A percentile compares a stretch with the other conserved stretches of the same genome.
Conservation (phyloP, 1,140 invertebrate genomes). For the Meteorus sp. region DNA sequence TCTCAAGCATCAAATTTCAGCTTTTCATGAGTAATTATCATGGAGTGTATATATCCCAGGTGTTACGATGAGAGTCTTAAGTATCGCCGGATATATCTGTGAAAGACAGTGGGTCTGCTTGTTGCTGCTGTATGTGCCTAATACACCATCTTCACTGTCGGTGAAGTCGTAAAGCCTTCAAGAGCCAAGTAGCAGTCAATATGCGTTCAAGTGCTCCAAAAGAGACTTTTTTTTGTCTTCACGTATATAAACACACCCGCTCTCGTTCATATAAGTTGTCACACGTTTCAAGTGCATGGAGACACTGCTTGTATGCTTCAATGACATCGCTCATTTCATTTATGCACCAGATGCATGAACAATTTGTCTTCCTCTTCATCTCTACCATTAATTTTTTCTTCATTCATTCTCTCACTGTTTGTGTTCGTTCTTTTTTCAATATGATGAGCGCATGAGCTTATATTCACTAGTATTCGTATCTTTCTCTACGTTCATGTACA, state of each 20-base stretch:
- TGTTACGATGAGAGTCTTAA: too few relatives aligned
- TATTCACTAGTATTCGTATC: too few relatives aligned
- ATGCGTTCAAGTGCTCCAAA: too few relatives aligned
- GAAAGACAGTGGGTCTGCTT: constrained; percentile 2
- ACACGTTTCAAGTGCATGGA: not conserved
- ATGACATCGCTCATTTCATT: not conserved
- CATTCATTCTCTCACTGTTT: not conserved
- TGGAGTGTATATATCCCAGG: too few relatives aligned
- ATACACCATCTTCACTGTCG: not conserved
- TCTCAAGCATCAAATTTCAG: too few relatives aligned
- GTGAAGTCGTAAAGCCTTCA: constrained; percentile 18
- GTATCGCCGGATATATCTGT: constrained; percentile 9
- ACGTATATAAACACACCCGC: too few relatives aligned
- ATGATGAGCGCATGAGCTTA: not conserved
- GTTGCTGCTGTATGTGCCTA: not conserved
- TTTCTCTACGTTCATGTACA: too few relatives aligned
- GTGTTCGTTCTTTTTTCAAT: too few relatives aligned
- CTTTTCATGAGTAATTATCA: too few relatives aligned
- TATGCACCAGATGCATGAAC: not conserved
- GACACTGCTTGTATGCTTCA: not conserved
- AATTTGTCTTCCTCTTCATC: not conserved
- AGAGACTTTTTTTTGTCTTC: too few relatives aligned
- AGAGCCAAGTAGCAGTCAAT: not conserved
- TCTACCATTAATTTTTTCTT: not conserved
- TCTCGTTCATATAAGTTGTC: not conserved